Base-by-base conservation (phyloP, 2,797 vertebrate genomes). In the Enteromius unitaeniatus region DNA sequence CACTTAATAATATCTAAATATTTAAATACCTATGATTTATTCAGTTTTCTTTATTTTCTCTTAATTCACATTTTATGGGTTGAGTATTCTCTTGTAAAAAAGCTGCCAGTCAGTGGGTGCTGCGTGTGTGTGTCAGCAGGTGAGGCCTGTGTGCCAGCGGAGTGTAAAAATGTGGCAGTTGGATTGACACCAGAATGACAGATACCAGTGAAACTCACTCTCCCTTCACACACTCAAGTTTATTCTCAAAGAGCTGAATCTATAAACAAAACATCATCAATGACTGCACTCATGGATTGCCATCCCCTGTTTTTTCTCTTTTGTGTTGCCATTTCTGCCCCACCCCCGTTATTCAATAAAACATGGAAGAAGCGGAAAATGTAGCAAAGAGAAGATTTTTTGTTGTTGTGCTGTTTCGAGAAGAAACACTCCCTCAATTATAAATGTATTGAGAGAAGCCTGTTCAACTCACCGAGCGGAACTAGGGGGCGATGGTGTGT, bases 161-260 rank as follows among this genome's bases (percentile, higher is more conserved):
- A 86, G 94, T 96, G 95, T 96, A 94, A 96, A 23, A 96, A 95
- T 94, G 85, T 90, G 88, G 88, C 34, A 84, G 86, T 86, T 45
- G 91, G 93, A 95, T 93, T 95, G 96, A 94, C 94, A 94, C 91
- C 89, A 82, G 91, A 93, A 93, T 94, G 95, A 94, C 88, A 91
- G 93, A 94, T 93, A 96, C 93, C 92, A 95, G 92, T 91, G 91
- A 95, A 95, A 95, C 94, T 93, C 92, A 93, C 91, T 93, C 92
- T 92, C 83, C 87, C 93, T 92, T 93, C 91, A 90, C 92, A 94
- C 95, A 94, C 84, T 86, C 72, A 81, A 89, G 89, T 90, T 92
- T 91, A 93, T 93, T 92, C 91, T 90, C 89, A 93, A 93, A 90
- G 92, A 92, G 93, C 93, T 93, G 90, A 92, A 92, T 93, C 93